A percentile compares a stretch with the other conserved stretches of the same genome.
Conservation (phyloP, 2,113 vertebrate species). For the Sphyrna mokarran region DNA sequence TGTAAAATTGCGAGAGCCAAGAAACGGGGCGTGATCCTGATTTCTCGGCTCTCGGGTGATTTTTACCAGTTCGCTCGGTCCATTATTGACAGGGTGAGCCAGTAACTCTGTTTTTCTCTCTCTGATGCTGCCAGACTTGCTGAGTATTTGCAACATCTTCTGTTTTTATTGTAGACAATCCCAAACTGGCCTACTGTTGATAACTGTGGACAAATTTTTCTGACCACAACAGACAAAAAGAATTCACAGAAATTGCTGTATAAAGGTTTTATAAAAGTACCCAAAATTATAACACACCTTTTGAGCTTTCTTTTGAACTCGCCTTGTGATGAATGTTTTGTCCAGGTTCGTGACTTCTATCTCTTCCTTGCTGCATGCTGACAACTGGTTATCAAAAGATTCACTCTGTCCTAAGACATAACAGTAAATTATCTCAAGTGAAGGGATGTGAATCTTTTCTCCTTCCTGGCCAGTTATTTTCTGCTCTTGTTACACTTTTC, state of each 20-base stretch:
- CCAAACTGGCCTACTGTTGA: not conserved
- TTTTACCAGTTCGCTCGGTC: too few species aligned
- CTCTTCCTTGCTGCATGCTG: not conserved
- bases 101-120: not conserved
- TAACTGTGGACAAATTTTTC: not conserved
- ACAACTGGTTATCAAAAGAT: not conserved
- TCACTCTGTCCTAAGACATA: conserved; percentile 13
- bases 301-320: not conserved
- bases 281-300: not conserved
- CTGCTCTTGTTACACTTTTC: not conserved
- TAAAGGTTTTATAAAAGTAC: not conserved
- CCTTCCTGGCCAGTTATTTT: not conserved
- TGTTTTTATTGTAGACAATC: not conserved
- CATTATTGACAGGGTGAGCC: too few species aligned
- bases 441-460: not conserved
- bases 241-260: not conserved
- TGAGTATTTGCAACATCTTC: not conserved
- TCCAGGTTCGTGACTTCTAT: not conserved
- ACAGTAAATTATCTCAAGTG: not conserved
- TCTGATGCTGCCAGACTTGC: not conserved
- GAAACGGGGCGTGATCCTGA: too few species aligned
- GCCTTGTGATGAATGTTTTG: conserved; percentile 7
- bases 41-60: too few species aligned
- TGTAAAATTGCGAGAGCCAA: too few species aligned
- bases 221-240: not conserved